phyloP scores from a whole-genome alignment of 1,140 invertebrate species.

The Drosophila serrata region DNA sequence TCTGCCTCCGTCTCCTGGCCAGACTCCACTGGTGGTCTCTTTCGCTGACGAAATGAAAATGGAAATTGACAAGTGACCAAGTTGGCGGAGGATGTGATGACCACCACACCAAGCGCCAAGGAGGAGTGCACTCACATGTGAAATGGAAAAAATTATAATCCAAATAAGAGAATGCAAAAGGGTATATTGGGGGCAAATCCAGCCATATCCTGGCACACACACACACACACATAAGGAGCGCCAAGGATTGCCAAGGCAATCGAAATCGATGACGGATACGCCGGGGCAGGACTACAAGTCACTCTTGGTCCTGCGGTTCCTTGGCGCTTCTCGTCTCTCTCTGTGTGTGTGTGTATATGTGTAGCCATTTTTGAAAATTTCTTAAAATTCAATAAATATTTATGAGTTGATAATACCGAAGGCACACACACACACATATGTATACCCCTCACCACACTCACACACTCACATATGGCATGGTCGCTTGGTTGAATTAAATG shows the following conservation, averaged over 20 bases:
- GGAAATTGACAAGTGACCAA: constrained; percentile 75
- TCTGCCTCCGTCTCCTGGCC: neutral
- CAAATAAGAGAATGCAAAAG: constrained; percentile 80
- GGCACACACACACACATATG: constrained; percentile 27
- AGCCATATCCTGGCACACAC: neutral
- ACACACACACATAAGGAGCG: neutral
- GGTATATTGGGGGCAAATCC: constrained; percentile 10
- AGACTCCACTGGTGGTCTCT: neutral
- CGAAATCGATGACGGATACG: constrained; percentile 60
- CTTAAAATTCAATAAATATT: constrained; percentile 85
- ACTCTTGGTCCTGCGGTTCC: constrained; percentile 28
- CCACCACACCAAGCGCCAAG: constrained; percentile 58
- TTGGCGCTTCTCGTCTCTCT: neutral
- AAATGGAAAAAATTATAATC: constrained; percentile 84
- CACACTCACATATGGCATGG: constrained; percentile 51
- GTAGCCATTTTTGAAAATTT: constrained; percentile 75
- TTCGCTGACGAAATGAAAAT: constrained; percentile 58
- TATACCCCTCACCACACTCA: constrained; percentile 17
- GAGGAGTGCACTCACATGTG: constrained; percentile 79
- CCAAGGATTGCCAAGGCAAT: constrained; percentile 34
- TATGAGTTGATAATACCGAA: constrained; percentile 82
- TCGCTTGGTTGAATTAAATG: constrained; percentile 80
- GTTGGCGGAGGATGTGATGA: constrained; percentile 7
- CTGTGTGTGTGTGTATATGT: constrained; percentile 6
- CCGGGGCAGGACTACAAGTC: constrained; percentile 52